Base-by-base conservation (phyloP, 2,113 vertebrate species). In the Passer montanus region DNA sequence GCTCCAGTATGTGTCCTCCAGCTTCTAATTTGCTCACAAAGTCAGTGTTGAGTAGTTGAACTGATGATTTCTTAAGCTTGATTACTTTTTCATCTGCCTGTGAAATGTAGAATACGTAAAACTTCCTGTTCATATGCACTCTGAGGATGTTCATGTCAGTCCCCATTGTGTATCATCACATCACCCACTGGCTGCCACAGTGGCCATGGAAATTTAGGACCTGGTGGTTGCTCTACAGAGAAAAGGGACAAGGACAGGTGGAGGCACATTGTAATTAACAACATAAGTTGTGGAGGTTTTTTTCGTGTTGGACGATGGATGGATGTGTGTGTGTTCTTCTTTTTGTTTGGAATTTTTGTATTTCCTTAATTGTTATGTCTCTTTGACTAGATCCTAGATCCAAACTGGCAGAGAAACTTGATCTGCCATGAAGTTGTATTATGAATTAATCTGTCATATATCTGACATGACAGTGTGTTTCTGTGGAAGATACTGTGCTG, bases 61-160 rank as follows among this genome's bases (percentile, higher is more conserved):
- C 30, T 33, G 58, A 69, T 92, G 73, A 56, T 26, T 93, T 94
- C 91, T 94, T 90, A 75, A 92, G 43, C 91, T 75, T 90, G 76
- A 92, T 97, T 96, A 89, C 58, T 90, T 91, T 92, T 84, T 83
- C 66, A 84, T 77, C 74, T 92, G 78, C 59, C 64, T 84, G 26
- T 3, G 5, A 84, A 81, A 84, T 3, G 6, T 19, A 60, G 79
- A 89, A 43, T 50, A 35, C 41, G 26, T 89, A 87, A 94, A 95
- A 74, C 39, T 26, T 96, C 66, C 53, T 68, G 69, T 69, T 94
- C 73, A 21, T 56, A 10, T 53, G 11, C 35, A 64, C 52, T 78
- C 50, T 58, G n/a, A 93, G 70, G 75, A 82, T 0, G 1, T 68
- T 94, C 35, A 8, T 43, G 55, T 89, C 77, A 87, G 58, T 37